Evolutionary conservation across 2,113 vertebrate species (phyloP).

Genomic region (Erpornis zantholeuca): DNA sequence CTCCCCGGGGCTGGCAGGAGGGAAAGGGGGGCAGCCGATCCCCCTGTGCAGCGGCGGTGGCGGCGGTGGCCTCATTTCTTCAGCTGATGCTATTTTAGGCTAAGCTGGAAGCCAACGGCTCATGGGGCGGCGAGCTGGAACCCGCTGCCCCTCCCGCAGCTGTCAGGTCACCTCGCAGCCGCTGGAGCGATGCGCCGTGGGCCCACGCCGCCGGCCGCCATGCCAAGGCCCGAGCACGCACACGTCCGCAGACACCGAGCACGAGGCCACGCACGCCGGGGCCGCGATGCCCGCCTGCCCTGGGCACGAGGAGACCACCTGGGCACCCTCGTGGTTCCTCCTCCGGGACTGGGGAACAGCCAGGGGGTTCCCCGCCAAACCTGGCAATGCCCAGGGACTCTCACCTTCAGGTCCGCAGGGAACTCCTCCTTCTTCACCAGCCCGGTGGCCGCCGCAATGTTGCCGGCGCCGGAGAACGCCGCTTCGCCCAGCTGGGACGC

Average conservation of each 20-base stretch:
- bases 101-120: conserved; percentile 78
- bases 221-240: background rate
- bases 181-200: background rate
- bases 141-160: conserved; percentile 11
- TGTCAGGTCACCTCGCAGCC: conserved; percentile 21
- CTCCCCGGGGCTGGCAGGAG: conserved; percentile 12
- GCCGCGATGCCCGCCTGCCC: accelerated
- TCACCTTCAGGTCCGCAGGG: conserved; percentile 90
- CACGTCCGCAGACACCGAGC: background rate
- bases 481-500: conserved; percentile 88
- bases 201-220: background rate
- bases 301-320: background rate
- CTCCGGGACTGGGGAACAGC: accelerated
- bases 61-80: conserved; percentile 78
- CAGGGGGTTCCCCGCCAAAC: background rate
- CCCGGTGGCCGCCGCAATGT: conserved; percentile 92
- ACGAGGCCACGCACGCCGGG: accelerated
- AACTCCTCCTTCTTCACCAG: conserved; percentile 96
- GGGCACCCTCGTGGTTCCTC: background rate
- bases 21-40: background rate
- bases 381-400: background rate
- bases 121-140: conserved; percentile 19
- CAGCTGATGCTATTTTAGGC: conserved; percentile 82
- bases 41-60: background rate
- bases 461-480: conserved; percentile 84